These are phyloP conservation scores for Drymonia ruficornis DNA, from an alignment of 2,888 invertebrate species.

Conservation along the genomic window DNA sequence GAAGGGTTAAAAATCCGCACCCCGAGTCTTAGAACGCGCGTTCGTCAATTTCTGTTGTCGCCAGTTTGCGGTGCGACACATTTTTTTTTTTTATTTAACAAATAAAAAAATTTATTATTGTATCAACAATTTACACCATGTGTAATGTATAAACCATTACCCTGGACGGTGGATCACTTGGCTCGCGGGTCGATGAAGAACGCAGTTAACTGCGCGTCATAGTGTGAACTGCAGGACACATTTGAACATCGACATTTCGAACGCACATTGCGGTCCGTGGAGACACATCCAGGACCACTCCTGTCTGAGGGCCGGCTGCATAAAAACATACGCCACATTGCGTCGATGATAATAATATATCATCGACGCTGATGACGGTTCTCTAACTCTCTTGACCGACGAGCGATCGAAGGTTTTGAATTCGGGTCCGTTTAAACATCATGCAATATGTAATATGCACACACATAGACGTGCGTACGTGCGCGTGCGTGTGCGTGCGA, in stretches of 20 bases:
- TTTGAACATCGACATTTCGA: constrained; percentile 86
- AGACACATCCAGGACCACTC: constrained; percentile 73
- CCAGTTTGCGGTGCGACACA: not conserved
- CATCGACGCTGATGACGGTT: constrained; percentile 27
- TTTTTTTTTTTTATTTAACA: not conserved
- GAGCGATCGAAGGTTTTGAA: not conserved
- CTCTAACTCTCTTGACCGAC: constrained; percentile 24
- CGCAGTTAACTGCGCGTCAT: constrained; percentile 77
- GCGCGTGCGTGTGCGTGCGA: constrained; percentile 6
- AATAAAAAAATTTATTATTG: not conserved
- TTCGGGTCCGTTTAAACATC: not conserved
- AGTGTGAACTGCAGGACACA: constrained; percentile 81
- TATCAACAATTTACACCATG: not conserved
- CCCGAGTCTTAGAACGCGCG: not conserved
- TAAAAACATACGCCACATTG: constrained; percentile 36
- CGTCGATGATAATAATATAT: constrained; percentile 3
- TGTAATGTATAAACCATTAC: constrained; percentile 47
- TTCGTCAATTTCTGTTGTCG: not conserved
- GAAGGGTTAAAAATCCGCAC: constrained; percentile 3
- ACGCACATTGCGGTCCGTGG: constrained; percentile 85
- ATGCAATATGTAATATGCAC: constrained; percentile 14
- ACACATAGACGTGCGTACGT: constrained; percentile 9
- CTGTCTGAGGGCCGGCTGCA: constrained; percentile 75
- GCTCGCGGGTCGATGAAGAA: constrained; percentile 86
- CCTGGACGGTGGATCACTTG: constrained; percentile 84